Conservation (phyloP, 1,140 invertebrate genomes). For the Galendromus occidentalis region DNA sequence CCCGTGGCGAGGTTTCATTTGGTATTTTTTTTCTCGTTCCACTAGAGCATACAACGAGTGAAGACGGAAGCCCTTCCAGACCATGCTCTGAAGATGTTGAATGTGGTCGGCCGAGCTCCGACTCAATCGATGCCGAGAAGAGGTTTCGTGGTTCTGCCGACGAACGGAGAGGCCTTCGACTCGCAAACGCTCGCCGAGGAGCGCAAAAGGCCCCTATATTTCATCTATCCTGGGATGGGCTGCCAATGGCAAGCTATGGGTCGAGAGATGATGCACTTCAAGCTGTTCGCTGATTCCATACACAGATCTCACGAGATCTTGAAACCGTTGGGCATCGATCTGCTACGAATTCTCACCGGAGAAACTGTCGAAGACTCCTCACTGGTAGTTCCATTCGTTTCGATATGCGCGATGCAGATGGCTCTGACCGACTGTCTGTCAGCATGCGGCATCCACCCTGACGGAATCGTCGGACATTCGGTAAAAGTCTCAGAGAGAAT, state of each 20-base stretch:
- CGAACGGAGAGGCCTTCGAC: not conserved
- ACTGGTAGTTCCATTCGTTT: conserved; percentile 57
- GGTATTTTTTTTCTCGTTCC: too few relatives aligned
- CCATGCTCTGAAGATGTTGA: conserved; percentile 15
- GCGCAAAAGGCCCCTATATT: conserved; percentile 50
- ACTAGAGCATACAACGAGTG: conserved; percentile 22
- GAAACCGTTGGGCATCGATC: conserved; percentile 49
- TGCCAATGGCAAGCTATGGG: conserved; percentile 88
- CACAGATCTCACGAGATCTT: conserved; percentile 49
- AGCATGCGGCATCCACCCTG: conserved; percentile 29
- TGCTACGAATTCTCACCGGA: conserved; percentile 53
- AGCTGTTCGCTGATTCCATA: conserved; percentile 54
- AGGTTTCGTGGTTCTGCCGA: conserved; percentile 6
- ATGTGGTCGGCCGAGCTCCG: conserved; percentile 7
- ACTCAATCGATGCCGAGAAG: not conserved
- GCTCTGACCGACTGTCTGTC: conserved; percentile 30
- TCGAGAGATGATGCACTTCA: conserved; percentile 52
- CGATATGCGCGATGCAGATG: conserved; percentile 47
- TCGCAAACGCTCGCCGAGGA: conserved; percentile 8
- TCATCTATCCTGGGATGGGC: conserved; percentile 87
- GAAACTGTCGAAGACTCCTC: conserved; percentile 48
- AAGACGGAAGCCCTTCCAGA: conserved; percentile 21
- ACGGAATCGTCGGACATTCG: conserved; percentile 32
- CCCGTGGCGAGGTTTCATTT: too few relatives aligned
- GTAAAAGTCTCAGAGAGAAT: too few relatives aligned